phyloP scores from a whole-genome alignment of 2,113 vertebrate species.

The Calypte anna region DNA sequence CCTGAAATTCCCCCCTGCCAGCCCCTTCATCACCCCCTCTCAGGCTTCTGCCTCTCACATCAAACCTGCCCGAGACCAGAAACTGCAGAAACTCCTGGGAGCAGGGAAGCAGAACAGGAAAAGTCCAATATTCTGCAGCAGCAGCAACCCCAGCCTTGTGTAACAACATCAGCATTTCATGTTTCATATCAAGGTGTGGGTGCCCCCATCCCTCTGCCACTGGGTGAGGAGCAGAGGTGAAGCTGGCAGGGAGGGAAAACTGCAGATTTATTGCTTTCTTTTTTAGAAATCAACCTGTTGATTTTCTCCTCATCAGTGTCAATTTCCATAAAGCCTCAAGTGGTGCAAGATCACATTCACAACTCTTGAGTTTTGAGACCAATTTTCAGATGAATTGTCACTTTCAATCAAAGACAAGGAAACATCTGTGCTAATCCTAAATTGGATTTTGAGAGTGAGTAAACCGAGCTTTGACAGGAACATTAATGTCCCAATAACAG shows the following conservation, averaged over 20 bases:
- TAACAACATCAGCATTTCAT: background rate
- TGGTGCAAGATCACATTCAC: background rate
- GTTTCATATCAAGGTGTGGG: background rate
- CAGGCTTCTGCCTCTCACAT: background rate
- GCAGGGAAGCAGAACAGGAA: background rate
- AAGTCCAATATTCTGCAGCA: background rate
- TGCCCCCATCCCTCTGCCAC: background rate
- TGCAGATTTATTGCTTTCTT: background rate
- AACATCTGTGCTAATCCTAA: background rate
- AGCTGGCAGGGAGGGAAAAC: background rate
- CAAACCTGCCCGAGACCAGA: background rate
- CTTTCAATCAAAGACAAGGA: background rate
- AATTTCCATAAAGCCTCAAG: background rate
- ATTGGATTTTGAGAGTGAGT: conserved; percentile 24
- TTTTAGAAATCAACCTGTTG: background rate
- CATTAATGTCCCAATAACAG: conserved; percentile 19
- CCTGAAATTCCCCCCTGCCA: too few species aligned
- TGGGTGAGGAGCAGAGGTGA: background rate
- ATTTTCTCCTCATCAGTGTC: background rate
- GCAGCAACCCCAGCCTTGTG: background rate
- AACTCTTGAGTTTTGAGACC: background rate
- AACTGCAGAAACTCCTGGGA: background rate
- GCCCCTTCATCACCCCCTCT: background rate
- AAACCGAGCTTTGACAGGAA: conserved; percentile 23
- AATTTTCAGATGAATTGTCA: background rate